These are phyloP conservation scores for Callipepla squamata DNA, from an alignment of 2,113 vertebrate species.

Conservation along the genomic window DNA sequence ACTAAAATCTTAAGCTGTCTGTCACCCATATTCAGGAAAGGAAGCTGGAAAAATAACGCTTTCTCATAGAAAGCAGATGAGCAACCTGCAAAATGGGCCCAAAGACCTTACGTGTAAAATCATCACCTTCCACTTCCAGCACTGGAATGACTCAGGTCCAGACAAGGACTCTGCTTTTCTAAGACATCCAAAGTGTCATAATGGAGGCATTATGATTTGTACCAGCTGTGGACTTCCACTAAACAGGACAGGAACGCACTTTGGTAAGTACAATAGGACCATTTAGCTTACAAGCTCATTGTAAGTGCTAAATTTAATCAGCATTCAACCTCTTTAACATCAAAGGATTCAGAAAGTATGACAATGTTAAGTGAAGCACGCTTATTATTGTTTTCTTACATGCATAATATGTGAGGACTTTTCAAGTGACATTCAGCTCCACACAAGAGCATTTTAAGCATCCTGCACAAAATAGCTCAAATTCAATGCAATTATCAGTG, in stretches of 20 bases:
- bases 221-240: neutral
- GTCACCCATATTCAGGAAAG: neutral
- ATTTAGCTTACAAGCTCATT: neutral
- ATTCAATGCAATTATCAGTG: constrained; percentile 56
- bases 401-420: constrained; percentile 27
- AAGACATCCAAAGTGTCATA: neutral
- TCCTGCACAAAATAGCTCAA: constrained; percentile 30
- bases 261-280: neutral
- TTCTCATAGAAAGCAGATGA: neutral
- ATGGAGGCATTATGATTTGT: neutral
- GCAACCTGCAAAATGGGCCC: neutral
- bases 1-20: neutral
- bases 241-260: neutral
- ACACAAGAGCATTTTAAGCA: constrained; percentile 46
- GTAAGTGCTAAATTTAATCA: neutral
- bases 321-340: neutral
- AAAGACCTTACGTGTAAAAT: neutral
- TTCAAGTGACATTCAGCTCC: constrained; percentile 48
- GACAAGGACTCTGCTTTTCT: neutral
- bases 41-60: neutral
- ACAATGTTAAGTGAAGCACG: neutral
- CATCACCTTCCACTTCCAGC: neutral
- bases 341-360: neutral
- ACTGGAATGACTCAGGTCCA: neutral
- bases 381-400: constrained; percentile 64